Evolutionary conservation across 2,113 vertebrate genomes (phyloP).

Genomic region (Albula glossodonta): DNA sequence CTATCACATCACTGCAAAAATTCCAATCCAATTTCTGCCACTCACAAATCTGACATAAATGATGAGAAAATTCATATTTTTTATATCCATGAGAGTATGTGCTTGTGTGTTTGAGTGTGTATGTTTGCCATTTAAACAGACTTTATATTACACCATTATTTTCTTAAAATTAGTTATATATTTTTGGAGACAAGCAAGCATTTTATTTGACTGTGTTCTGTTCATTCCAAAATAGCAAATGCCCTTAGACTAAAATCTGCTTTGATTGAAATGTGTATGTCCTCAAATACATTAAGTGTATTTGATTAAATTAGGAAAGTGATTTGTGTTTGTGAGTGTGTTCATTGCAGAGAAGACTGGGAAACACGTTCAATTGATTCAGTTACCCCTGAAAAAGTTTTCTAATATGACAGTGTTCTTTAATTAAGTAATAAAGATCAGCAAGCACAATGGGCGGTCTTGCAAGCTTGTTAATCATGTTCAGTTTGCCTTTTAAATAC

Average conservation of each 20-base stretch:
- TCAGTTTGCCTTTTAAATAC: neutral
- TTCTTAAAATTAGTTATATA: too few relatives aligned
- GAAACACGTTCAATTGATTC: too few relatives aligned
- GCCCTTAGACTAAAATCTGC: too few relatives aligned
- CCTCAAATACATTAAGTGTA: neutral
- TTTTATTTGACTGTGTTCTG: too few relatives aligned
- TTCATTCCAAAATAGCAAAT: too few relatives aligned
- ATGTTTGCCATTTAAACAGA: neutral
- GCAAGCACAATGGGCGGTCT: neutral
- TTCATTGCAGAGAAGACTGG: too few relatives aligned
- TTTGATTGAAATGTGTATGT: too few relatives aligned
- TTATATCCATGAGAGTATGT: neutral
- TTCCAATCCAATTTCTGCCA: slow-evolving; percentile 56
- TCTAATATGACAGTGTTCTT: neutral
- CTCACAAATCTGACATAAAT: slow-evolving; percentile 50
- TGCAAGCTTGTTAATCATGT: neutral
- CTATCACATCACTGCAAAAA: slow-evolving; percentile 60
- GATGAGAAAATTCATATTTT: neutral
- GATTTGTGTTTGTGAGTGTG: too few relatives aligned
- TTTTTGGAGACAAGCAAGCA: too few relatives aligned
- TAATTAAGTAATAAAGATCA: neutral
- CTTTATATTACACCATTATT: too few relatives aligned
- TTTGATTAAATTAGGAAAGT: too few relatives aligned
- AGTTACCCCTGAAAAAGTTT: too few relatives aligned
- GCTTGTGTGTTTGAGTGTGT: neutral